Evolutionary conservation across 2,113 vertebrate species (phyloP).

Genomic region (Falcunculus frontatus): DNA sequence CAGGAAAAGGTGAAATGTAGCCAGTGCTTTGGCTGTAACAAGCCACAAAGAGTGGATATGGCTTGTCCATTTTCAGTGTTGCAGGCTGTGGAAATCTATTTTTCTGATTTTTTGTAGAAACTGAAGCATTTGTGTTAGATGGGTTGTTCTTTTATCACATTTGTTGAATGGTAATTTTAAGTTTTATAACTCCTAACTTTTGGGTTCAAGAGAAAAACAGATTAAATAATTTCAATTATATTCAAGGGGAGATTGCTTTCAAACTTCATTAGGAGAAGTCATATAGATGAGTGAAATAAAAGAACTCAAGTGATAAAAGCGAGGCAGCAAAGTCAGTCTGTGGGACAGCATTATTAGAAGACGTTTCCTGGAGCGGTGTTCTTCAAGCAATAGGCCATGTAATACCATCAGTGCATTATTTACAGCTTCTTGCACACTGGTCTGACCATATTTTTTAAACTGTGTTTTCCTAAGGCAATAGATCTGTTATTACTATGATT

Average conservation of each 20-base stretch:
- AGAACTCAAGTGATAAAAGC: not conserved
- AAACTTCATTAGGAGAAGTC: not conserved
- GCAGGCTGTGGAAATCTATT: not conserved
- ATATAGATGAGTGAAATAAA: not conserved
- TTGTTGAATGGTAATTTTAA: not conserved
- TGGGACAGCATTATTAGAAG: not conserved
- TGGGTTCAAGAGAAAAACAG: not conserved
- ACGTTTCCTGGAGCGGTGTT: not conserved
- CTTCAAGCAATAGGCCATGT: slow-evolving; percentile 23
- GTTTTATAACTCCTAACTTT: not conserved
- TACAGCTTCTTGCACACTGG: slow-evolving; percentile 27
- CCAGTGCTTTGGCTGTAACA: not conserved
- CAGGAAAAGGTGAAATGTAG: not conserved
- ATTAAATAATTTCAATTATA: not conserved
- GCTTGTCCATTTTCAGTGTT: not conserved
- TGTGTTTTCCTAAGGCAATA: slow-evolving; percentile 35
- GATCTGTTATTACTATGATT: slow-evolving; percentile 21
- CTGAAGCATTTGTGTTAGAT: not conserved
- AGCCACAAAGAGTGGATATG: not conserved
- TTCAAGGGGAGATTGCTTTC: not conserved
- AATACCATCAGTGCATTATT: slow-evolving; percentile 44
- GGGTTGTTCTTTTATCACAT: not conserved
- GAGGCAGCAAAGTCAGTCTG: not conserved
- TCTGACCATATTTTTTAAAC: slow-evolving; percentile 46
- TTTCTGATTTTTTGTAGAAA: slow-evolving; percentile 21